These are phyloP conservation scores for Zosterops japonicus DNA, from an alignment of 2,113 vertebrate genomes.

Conservation along the genomic window DNA sequence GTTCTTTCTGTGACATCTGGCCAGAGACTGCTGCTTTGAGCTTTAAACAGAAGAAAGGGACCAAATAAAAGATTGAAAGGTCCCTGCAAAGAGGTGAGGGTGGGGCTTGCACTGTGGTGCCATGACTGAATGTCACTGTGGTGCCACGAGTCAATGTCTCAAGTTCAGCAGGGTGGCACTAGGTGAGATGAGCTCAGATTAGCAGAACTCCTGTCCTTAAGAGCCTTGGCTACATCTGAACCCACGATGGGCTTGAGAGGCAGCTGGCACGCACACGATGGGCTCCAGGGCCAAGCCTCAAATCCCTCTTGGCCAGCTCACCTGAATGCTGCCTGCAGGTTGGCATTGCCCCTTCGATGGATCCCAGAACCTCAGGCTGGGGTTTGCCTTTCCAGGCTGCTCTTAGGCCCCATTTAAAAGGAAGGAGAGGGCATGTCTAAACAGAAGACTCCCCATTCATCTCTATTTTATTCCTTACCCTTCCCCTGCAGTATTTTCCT, in stretches of 20 bases:
- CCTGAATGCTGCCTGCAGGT: not conserved
- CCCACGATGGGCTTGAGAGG: not conserved
- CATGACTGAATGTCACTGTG: fast-evolving
- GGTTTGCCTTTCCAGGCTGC: not conserved
- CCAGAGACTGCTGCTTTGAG: not conserved
- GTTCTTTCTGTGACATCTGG: not conserved
- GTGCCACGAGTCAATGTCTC: fast-evolving
- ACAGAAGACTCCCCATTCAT: not conserved
- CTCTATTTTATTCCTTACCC: not conserved
- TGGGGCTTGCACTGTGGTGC: not conserved
- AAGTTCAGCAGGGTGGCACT: not conserved
- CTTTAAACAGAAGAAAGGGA: not conserved
- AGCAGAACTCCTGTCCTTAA: conserved; percentile 1
- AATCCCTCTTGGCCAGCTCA: not conserved
- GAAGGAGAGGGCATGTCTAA: not conserved
- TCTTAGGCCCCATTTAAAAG: not conserved
- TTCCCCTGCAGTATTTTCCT: not conserved
- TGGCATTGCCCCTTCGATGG: not conserved
- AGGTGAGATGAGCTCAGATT: conserved; percentile 8
- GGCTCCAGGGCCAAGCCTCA: not conserved
- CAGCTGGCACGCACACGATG: not conserved
- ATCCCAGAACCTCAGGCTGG: not conserved
- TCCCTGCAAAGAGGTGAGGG: not conserved
- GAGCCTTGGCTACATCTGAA: not conserved
- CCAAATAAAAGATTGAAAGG: not conserved